Base-by-base conservation (phyloP, 2,113 vertebrate genomes). In the Lycaon pictus region DNA sequence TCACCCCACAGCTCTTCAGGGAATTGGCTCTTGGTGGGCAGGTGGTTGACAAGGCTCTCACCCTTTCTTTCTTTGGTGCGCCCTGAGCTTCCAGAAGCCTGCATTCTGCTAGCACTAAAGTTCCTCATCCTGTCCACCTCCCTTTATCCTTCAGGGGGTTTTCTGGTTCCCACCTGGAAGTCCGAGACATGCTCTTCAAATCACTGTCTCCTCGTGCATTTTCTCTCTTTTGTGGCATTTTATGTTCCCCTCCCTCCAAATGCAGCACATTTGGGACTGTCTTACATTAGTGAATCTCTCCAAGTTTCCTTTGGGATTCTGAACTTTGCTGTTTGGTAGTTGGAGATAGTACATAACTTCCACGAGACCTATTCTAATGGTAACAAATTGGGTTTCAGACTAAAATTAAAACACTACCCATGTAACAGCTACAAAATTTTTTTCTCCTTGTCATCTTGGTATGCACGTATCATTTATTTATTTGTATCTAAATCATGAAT, bases 141-240 rank as follows among this genome's bases (percentile, higher is more conserved):
- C 4, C 2, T 25, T 62, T 23, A 13, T 5, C 48, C n/a, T 20
- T 10, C 27, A 16, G 10, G 9, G 22, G 0, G 12, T n/a, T 5
- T 17, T 4, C 11, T 63, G 23, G n/a, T 19, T 88, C 27, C 13
- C 11, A 32, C 15, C 48, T 56, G 27, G 67, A 67, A 10, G 32
- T 32, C 15, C 2, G 1, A 27, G 63, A 55, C 27, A 15, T 1
- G 25, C 17, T 27, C 56, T 77, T 29, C 29, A 23, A 80, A 32
- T 29, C 4, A 11, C 7, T 13, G 48, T 29, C 16, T 56, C 11
- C 48, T 71, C 1, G 0, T 37, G 13, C 5, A 43, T 35, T 3
- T 43, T 20, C n/a, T 63, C 17, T 65, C 4, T 13, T n/a, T 58
- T 51, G 22, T 29, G 55, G 19, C 8, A 27, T 53, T 13, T 71